Percentiles rank a stretch among this genome's conserved stretches.
Evolutionary conservation across 2,888 invertebrate species (phyloP).

Genomic region (Drosophila pseudotalamancana): DNA sequence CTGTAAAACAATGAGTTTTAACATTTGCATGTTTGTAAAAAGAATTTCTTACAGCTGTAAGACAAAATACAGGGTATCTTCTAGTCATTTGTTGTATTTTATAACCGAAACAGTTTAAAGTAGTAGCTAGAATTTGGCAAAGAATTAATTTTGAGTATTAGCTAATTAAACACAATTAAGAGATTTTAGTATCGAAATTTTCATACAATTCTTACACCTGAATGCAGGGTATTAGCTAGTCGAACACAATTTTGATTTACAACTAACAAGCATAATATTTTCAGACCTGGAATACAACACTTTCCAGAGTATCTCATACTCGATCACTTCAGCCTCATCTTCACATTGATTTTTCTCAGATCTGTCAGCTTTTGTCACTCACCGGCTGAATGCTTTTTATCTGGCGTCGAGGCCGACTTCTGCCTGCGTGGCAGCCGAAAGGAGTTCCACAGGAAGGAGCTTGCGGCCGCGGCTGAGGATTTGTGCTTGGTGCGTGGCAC

Average conservation of each 20-base stretch:
- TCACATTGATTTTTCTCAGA: slow-evolving; percentile 59
- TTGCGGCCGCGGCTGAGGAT: slow-evolving; percentile 51
- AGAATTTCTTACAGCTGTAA: background rate
- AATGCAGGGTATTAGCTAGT: background rate
- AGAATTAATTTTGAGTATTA: background rate
- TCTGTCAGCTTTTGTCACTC: slow-evolving; percentile 27
- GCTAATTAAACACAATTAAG: too few relatives aligned
- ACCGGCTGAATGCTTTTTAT: slow-evolving; percentile 52
- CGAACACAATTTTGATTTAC: background rate
- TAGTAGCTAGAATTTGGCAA: too few relatives aligned
- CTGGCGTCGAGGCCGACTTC: slow-evolving; percentile 60
- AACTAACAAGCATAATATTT: too few relatives aligned
- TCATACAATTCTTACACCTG: too few relatives aligned
- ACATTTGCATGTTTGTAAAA: too few relatives aligned
- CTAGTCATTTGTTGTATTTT: too few relatives aligned
- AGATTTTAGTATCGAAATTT: too few relatives aligned
- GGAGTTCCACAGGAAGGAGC: slow-evolving; percentile 83
- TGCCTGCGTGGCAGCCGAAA: slow-evolving; percentile 83
- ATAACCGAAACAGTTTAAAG: too few relatives aligned
- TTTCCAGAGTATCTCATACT: background rate
- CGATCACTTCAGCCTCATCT: background rate
- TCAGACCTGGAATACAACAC: too few relatives aligned
- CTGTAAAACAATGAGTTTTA: too few relatives aligned
- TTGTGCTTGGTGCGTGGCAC: slow-evolving; percentile 26
- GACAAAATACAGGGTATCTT: background rate